These are phyloP conservation scores for Simalia tracyae DNA, from an alignment of 2,797 vertebrate species.

Conservation along the genomic window DNA sequence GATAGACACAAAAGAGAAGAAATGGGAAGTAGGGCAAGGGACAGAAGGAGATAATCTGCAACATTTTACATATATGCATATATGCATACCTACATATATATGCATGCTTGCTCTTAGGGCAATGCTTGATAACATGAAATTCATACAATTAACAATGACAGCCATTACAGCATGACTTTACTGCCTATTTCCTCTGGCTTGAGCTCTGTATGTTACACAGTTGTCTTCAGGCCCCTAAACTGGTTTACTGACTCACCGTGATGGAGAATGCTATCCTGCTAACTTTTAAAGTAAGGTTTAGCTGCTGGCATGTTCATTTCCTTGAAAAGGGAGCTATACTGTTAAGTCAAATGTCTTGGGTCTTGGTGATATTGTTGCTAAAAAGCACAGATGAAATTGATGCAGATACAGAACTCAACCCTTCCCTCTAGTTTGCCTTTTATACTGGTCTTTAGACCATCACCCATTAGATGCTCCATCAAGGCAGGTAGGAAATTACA, in stretches of 20 bases:
- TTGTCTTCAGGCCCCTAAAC: neutral
- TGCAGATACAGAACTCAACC: neutral
- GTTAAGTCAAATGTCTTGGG: neutral
- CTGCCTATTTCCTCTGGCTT: neutral
- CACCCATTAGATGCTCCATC: neutral
- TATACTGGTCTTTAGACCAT: neutral
- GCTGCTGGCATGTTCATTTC: neutral
- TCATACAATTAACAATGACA: neutral
- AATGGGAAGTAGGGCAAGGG: neutral
- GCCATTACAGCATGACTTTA: neutral
- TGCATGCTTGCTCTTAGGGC: neutral
- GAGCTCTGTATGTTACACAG: neutral
- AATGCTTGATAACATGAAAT: neutral
- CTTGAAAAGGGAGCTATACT: neutral
- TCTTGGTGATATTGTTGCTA: neutral
- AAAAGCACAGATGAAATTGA: neutral
- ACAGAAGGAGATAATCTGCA: neutral
- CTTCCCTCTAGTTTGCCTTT: neutral
- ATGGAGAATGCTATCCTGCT: neutral
- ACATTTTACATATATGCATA: too few relatives aligned
- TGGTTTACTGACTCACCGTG: neutral
- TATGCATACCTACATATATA: neutral
- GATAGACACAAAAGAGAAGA: neutral
- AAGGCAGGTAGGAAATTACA: neutral
- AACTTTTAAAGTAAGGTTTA: neutral